Conservation (phyloP, 2,113 vertebrate genomes). For the Saguinus midas region DNA sequence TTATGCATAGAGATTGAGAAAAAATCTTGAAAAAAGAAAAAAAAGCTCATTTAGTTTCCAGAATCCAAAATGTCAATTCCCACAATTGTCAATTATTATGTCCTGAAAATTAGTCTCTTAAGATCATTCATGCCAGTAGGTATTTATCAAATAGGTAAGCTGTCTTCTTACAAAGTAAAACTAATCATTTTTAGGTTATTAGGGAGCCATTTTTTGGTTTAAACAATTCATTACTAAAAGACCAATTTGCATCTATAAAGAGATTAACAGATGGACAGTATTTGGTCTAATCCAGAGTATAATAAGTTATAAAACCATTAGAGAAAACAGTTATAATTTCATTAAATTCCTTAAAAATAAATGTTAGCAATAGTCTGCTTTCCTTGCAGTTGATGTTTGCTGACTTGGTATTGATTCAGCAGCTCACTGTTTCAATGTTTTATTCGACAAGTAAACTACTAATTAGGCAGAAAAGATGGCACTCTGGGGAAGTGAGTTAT, state of each 20-base stretch:
- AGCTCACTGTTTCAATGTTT: background rate
- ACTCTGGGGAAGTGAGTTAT: background rate
- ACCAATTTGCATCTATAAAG: background rate
- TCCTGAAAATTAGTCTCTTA: background rate
- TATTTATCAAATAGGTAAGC: background rate
- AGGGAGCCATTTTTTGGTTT: background rate
- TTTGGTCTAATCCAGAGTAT: background rate
- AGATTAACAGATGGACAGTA: background rate
- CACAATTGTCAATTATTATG: background rate
- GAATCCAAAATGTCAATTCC: background rate
- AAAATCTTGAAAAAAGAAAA: background rate
- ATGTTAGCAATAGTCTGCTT: background rate
- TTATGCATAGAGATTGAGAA: background rate
- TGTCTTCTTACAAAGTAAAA: background rate
- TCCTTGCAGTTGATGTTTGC: constrained; percentile 40
- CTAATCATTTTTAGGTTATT: background rate
- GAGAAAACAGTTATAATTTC: constrained; percentile 8
- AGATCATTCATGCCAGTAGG: background rate
- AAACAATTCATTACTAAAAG: constrained; percentile 28
- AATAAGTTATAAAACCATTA: background rate
- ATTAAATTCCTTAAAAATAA: constrained; percentile 33
- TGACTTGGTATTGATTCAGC: background rate
- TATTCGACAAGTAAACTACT: background rate
- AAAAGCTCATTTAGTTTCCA: background rate
- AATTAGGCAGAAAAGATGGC: background rate